These are phyloP conservation scores for Syndactyla subalaris DNA, from an alignment of 2,797 vertebrate species.

Conservation along the genomic window DNA sequence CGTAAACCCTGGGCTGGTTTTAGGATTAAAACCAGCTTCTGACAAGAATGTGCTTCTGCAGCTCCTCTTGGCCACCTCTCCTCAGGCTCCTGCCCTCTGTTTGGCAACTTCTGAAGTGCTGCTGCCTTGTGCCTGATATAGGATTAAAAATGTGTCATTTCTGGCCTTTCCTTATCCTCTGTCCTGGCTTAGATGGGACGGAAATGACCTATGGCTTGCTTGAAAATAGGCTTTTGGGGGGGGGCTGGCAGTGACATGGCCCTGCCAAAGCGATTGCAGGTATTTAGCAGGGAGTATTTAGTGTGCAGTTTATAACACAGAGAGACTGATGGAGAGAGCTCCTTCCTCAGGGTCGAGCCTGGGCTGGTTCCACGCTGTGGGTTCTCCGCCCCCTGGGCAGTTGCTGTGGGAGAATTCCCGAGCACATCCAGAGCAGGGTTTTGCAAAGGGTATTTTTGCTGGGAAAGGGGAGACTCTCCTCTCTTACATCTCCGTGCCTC, in stretches of 20 bases:
- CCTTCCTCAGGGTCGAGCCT: background rate
- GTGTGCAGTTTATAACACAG: background rate
- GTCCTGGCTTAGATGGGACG: background rate
- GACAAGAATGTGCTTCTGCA: background rate
- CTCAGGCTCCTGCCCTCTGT: background rate
- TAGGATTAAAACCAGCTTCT: background rate
- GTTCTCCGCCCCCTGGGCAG: background rate
- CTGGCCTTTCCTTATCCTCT: background rate
- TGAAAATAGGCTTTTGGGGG: background rate
- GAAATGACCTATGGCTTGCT: background rate
- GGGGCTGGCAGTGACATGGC: background rate
- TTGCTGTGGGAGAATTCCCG: background rate
- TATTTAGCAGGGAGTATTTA: background rate
- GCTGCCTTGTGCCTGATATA: background rate
- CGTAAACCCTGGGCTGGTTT: background rate
- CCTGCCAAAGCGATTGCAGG: background rate
- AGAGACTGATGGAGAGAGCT: background rate
- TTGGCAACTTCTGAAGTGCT: background rate
- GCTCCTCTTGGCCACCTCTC: background rate
- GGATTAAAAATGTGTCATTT: background rate
- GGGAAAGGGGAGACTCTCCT: background rate
- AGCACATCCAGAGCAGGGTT: background rate
- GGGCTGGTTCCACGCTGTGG: accelerated
- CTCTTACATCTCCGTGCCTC: background rate
- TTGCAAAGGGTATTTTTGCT: background rate